Base-by-base conservation (phyloP, 2,888 invertebrate species). In the Formica aserva region DNA sequence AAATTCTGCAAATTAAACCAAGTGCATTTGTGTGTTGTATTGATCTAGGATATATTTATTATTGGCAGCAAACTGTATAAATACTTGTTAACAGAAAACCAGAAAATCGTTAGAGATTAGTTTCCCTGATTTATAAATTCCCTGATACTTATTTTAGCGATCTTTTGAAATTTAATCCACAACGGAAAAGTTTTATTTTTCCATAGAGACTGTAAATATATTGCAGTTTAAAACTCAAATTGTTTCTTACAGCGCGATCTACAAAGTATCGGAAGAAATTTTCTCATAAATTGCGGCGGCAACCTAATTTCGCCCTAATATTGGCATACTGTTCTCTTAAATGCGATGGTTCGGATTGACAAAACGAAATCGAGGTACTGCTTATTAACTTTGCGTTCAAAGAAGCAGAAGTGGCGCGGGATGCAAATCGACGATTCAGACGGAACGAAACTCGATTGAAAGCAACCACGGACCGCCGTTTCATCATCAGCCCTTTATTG, bases 311-410 rank as follows among this genome's bases (percentile, higher is more conserved):
- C 55, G 35, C 48, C 26, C 41, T 22, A 32, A 41, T 69, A 76
- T 67, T 57, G 72, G 32, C 62, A 11, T 11, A 67, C 26, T 45
- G 63, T 29, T 48, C 26, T 66, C 74, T 75, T 72, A 35, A 13
- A 55, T 26, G 55, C 67, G 45, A 3, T 71, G 60, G 67, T 55
- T 57, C 65, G 63, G 67, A 38, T n/a, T 38, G 13, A 80, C 72
- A 72, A 82, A 85, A 78, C 77, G 85, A 85, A 89, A 84, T 89
- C 60, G 76, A 80, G 55, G 65, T 77, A 45, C 57, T 71, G 75
- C 78, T 88, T 87, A 84, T 89, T 87, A 85, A 87, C 85, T 84
- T 88, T 26, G 76, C 60, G 48, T 67, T 84, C 67, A 67, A 65
- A 71, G 52, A 35, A 52, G 66, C 52, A 77, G 52, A 52, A 81